These are phyloP conservation scores for Drosophila testacea DNA, from an alignment of 2,888 invertebrate genomes.

Conservation along the genomic window DNA sequence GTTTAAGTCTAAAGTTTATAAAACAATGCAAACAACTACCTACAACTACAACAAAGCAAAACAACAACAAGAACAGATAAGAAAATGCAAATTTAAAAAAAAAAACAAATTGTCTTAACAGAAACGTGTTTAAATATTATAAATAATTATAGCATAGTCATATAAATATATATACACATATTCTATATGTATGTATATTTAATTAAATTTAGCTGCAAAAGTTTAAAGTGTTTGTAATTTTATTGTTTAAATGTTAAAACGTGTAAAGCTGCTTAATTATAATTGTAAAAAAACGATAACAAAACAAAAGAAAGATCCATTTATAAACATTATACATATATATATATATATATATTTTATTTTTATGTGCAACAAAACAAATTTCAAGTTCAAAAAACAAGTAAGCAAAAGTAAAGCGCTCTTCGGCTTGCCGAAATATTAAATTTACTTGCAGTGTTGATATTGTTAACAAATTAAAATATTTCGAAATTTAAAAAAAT, in stretches of 20 bases:
- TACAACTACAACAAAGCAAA: slow-evolving; percentile 48
- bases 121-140: slow-evolving; percentile 59
- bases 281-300: slow-evolving; percentile 24
- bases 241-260: slow-evolving; percentile 61
- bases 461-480: slow-evolving; percentile 11
- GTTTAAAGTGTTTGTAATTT: slow-evolving; percentile 68
- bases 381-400: background rate
- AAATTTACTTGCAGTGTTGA: slow-evolving; percentile 29
- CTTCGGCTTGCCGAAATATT: too few relatives aligned
- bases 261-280: slow-evolving; percentile 46
- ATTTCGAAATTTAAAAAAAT: background rate
- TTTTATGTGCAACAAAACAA: slow-evolving; percentile 30
- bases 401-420: background rate
- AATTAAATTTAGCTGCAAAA: slow-evolving; percentile 63
- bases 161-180: slow-evolving; percentile 32
- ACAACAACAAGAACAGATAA: slow-evolving; percentile 31
- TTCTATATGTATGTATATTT: slow-evolving; percentile 46
- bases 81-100: slow-evolving; percentile 14
- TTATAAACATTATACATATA: slow-evolving; percentile 14
- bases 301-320: slow-evolving; percentile 29
- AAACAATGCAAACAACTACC: slow-evolving; percentile 76
- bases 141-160: slow-evolving; percentile 40
- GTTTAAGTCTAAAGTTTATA: slow-evolving; percentile 53
- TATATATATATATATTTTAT: slow-evolving; percentile 27
- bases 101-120: slow-evolving; percentile 64